A percentile compares a stretch with the other conserved stretches of the same genome.
Conservation (phyloP, 2,888 invertebrate genomes). For the Chouioia cunea region DNA sequence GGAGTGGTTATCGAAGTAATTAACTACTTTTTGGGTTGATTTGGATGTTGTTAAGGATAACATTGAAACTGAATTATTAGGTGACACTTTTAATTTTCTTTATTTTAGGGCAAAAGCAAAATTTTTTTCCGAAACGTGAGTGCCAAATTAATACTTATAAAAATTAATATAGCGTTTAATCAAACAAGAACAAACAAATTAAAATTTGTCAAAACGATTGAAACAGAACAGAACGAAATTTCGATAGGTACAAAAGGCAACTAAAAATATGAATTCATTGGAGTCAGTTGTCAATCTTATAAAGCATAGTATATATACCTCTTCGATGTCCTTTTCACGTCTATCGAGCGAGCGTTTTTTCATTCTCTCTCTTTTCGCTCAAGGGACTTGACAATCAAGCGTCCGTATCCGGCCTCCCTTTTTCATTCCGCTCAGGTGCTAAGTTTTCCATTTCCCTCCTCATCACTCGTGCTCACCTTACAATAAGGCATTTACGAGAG, state of each 20-base stretch:
- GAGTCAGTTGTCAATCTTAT: conserved; percentile 20
- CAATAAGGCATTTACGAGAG: conserved; percentile 25
- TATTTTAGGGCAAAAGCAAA: no score
- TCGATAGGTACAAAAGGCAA: background rate
- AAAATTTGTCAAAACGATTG: no score
- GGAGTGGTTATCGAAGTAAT: no score
- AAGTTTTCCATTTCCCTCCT: conserved; percentile 40
- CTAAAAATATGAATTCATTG: conserved; percentile 1
- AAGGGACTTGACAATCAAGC: conserved; percentile 25
- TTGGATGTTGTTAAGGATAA: no score
- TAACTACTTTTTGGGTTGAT: no score
- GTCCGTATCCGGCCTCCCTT: conserved; percentile 21
- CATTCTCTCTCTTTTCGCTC: background rate
- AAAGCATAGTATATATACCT: conserved; percentile 2
- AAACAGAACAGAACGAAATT: background rate
- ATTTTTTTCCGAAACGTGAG: no score
- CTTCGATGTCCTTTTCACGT: conserved; percentile 5
- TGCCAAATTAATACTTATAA: no score
- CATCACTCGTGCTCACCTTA: background rate
- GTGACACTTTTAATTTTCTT: no score
- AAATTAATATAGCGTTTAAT: no score
- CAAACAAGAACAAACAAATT: no score
- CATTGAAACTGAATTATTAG: no score
- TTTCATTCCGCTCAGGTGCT: conserved; percentile 2
- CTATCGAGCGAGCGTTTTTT: conserved; percentile 1